Evolutionary conservation across 2,888 invertebrate species (phyloP), one percentile per base, ranked within the genome.

Genomic region (Netelia melanura): DNA sequence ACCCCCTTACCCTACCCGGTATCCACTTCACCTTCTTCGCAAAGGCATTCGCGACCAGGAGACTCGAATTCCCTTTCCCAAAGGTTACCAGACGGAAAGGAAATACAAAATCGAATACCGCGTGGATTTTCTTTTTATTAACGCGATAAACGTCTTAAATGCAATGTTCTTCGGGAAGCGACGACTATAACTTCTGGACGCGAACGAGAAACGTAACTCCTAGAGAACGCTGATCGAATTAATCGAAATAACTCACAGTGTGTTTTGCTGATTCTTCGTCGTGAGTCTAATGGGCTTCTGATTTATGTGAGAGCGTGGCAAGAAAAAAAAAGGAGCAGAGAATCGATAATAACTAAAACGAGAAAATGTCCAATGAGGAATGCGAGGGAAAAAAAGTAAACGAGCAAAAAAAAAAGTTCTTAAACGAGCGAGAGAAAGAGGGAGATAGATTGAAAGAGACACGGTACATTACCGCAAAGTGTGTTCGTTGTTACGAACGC

Each of bases 271-370:
- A 17, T 48, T 48, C 58, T 58, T 11, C 70, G 17, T 11, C 17
- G 38, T 43, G 80, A 75, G 48, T 71, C 61, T 77, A 81, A 81
- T 77, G 80, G 81, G 38, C 72, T 21, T 81, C 81, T 77, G 77
- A 84, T 81, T 77, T 81, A 72, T 67, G 81, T 77, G 68, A 71
- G 78, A 85, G 64, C 44, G 43, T 79, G 71, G 65, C 44, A 65
- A 6, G 64, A 68, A 64, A 72, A n/a, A 44, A 67, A 10, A n/a
- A 44, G 6, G 43, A 62, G n/a, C 0, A 61, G 10, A 30, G 43
- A 62, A 38, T 38, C 25, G 43, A 75, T 23, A 52, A 75, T 17
- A 58, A 58, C 25, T 62, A 43, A 52, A 75, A 43, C 43, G 38
- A 48, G 25, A 56, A 72, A 72, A 25, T 17, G 25, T 3, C 43